Evolutionary conservation across 2,888 invertebrate species (phyloP).

Genomic region (Dendrolimus pini): DNA sequence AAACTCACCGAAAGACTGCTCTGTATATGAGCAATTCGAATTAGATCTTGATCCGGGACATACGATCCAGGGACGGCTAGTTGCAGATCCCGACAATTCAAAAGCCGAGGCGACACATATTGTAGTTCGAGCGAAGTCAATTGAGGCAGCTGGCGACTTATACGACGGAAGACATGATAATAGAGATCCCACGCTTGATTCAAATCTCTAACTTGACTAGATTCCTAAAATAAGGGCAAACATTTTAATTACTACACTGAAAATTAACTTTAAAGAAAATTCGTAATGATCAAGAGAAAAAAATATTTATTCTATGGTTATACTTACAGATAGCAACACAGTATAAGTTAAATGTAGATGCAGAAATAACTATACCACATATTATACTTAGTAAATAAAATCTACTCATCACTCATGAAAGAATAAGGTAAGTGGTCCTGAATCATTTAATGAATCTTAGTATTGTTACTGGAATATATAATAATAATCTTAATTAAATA

Average conservation of each 20-base stretch:
- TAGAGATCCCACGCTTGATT: conserved; percentile 99
- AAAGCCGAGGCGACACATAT: conserved; percentile 95
- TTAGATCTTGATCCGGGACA: conserved; percentile 92
- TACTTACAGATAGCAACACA: no score
- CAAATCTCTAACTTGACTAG: conserved; percentile 91
- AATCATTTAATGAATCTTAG: no score
- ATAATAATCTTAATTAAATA: no score
- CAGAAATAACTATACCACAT: no score
- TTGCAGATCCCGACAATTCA: conserved; percentile 93
- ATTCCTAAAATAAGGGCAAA: conserved; percentile 63
- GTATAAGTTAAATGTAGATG: no score
- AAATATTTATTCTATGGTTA: no score
- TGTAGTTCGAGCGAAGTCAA: conserved; percentile 93
- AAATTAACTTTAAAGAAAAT: no score
- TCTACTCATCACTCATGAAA: no score
- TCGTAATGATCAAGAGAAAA: no score
- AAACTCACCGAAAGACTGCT: conserved; percentile 87
- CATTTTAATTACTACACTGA: background rate
- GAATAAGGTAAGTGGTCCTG: no score
- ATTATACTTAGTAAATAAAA: no score
- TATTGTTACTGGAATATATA: no score
- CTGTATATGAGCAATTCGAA: conserved; percentile 93
- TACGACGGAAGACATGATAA: conserved; percentile 98
- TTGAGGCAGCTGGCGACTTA: conserved; percentile 95
- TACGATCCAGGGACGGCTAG: conserved; percentile 99